phyloP scores from a whole-genome alignment of 2,888 invertebrate genomes.

The Polymixis flavicincta region DNA sequence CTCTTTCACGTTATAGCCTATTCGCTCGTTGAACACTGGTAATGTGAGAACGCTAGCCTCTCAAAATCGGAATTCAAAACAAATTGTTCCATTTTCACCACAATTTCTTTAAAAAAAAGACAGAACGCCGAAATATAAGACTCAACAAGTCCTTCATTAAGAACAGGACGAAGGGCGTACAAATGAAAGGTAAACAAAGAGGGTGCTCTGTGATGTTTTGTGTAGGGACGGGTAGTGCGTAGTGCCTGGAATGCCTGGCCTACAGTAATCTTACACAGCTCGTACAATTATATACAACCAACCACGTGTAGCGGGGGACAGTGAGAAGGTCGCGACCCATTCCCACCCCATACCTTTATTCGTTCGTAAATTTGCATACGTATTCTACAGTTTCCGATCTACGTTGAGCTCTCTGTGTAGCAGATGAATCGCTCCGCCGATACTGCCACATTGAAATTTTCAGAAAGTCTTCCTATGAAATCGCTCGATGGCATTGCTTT shows the following conservation, averaged over 20 bases:
- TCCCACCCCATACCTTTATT: slow-evolving; percentile 70
- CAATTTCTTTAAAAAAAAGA: slow-evolving; percentile 6
- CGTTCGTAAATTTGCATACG: slow-evolving; percentile 69
- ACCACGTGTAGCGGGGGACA: slow-evolving; percentile 74
- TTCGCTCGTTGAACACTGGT: slow-evolving; percentile 5
- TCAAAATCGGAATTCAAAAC: not conserved
- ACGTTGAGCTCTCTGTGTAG: slow-evolving; percentile 29
- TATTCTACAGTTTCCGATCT: slow-evolving; percentile 54
- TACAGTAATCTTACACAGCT: slow-evolving; percentile 64
- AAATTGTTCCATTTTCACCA: not conserved
- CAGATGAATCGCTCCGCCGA: slow-evolving; percentile 39
- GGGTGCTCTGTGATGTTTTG: slow-evolving; percentile 57
- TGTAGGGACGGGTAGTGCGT: slow-evolving; percentile 39
- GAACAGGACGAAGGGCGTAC: slow-evolving; percentile 65
- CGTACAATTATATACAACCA: slow-evolving; percentile 66
- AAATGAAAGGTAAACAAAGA: slow-evolving; percentile 77
- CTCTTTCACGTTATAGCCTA: slow-evolving; percentile 44
- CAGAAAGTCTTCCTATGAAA: not conserved
- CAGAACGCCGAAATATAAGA: slow-evolving; percentile 25
- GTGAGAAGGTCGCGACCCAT: slow-evolving; percentile 71
- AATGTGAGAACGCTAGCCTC: not conserved
- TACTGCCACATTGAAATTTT: slow-evolving; percentile 10
- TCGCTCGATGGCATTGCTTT: not conserved
- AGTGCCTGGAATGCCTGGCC: slow-evolving; percentile 52
- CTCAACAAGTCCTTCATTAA: slow-evolving; percentile 65